Evolutionary conservation across 2,797 vertebrate genomes (phyloP), one percentile per base, ranked within the genome.

Genomic region (Sebastes baramenuke): DNA sequence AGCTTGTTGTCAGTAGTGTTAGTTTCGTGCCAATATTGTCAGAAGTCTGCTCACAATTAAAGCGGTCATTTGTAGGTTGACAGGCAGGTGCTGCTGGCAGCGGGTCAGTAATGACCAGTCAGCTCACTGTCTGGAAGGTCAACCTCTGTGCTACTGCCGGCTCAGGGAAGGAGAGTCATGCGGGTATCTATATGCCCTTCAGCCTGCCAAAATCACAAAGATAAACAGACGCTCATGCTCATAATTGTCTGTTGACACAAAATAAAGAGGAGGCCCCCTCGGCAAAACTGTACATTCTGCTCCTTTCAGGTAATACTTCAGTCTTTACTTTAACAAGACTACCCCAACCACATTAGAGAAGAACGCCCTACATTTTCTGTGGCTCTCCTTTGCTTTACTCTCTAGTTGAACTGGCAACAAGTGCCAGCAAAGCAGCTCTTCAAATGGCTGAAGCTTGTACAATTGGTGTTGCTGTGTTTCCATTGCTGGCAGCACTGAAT

Each of bases 111-210:
- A 76, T 22, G 55, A 77, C 52, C 68, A 49, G 66, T 55, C 55
- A 77, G 58, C 29, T 32, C 29, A 66, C 67, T 65, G 32, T 68
- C 56, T 75, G 20, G 56, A 79, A 80, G 80, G 71, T 81, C 56
- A 81, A 72, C 79, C 71, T 81, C 22, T 82, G 27, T 55, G 65
- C 7, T 32, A 52, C 70, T 22, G 76, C 71, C 73, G 80, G 52
- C 67, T 77, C 29, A 62, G 16, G 18, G 24, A 59, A 69, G 30
- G 24, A 68, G 36, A 59, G 34, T 27, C 59, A 75, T 22, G 22
- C 49, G 14, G 60, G 16, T 38, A 36, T 72, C 66, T 32, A 54
- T 74, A 29, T 86, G 72, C 52, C 65, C 61, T 67, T 69, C 70
- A 77, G 70, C 46, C 12, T 18, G 25, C 18, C 46, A 75, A 29